phyloP scores from a whole-genome alignment of 2,888 invertebrate genomes.

The Automeris io region DNA sequence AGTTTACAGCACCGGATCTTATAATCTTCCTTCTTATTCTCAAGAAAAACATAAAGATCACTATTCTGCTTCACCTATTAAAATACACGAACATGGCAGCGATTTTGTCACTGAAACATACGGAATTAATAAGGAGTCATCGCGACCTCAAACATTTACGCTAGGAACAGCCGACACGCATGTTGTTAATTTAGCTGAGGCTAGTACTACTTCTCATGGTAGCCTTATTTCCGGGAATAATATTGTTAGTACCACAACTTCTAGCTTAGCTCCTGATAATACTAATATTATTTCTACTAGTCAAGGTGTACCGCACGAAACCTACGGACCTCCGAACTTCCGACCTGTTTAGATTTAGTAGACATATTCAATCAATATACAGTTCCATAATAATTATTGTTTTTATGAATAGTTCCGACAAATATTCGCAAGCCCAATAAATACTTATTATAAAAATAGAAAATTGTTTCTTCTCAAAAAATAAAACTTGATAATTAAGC shows the following conservation, averaged over 20 bases:
- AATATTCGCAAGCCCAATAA: too few species aligned
- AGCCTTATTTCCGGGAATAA: constrained; percentile 2
- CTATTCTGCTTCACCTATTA: constrained; percentile 3
- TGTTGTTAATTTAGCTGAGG: neutral
- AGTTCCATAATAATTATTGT: constrained; percentile 9
- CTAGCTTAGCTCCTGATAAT: constrained; percentile 26
- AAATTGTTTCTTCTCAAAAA: too few species aligned
- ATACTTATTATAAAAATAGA: too few species aligned
- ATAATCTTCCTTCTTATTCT: constrained; percentile 5
- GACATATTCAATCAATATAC: constrained; percentile 14
- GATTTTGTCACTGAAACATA: constrained; percentile 8
- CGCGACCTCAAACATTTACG: constrained; percentile 12
- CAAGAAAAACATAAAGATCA: neutral
- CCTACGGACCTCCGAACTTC: constrained; percentile 61
- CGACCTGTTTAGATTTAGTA: constrained; percentile 25
- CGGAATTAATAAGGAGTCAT: constrained; percentile 6
- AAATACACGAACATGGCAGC: neutral
- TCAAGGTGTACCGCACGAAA: constrained; percentile 63
- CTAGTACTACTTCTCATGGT: constrained; percentile 1
- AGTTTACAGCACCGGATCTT: constrained; percentile 8
- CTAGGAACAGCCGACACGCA: neutral
- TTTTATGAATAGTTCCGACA: constrained; percentile 7
- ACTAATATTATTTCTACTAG: constrained; percentile 45
- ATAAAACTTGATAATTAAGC: too few species aligned
- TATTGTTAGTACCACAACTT: constrained; percentile 21